phyloP scores from a whole-genome alignment of 2,797 vertebrate species.

The Rhinichthys osculus region DNA sequence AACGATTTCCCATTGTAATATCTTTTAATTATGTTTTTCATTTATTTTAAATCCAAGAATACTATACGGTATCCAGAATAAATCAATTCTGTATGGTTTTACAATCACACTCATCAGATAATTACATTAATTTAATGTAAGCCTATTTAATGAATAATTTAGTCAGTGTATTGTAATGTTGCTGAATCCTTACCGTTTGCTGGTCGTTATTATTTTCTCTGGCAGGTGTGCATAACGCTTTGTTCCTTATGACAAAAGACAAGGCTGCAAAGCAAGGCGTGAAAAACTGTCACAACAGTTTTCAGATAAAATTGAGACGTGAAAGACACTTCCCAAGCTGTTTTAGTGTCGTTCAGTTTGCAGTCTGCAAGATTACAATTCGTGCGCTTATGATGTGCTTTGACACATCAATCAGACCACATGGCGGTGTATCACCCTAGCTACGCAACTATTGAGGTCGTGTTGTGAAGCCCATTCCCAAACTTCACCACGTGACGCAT shows the following conservation, averaged over 20 bases:
- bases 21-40: background rate
- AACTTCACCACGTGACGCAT: slow-evolving; percentile 44
- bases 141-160: background rate
- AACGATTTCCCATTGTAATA: background rate
- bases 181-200: slow-evolving; percentile 39
- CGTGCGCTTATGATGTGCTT: slow-evolving; percentile 21
- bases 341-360: background rate
- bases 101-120: background rate
- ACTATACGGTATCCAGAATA: background rate
- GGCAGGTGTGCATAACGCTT: slow-evolving; percentile 9
- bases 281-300: background rate
- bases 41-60: background rate
- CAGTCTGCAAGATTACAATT: background rate
- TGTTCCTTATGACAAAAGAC: slow-evolving; percentile 22
- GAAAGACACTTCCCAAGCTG: background rate
- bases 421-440: slow-evolving; percentile 36
- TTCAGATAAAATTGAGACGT: background rate
- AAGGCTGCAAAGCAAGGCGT: slow-evolving; percentile 17
- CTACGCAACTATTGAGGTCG: slow-evolving; percentile 40
- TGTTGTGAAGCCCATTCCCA: slow-evolving; percentile 35
- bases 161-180: background rate
- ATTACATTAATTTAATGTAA: background rate
- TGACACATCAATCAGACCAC: slow-evolving; percentile 39
- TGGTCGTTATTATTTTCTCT: slow-evolving; percentile 26
- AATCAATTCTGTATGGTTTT: background rate